These are phyloP conservation scores for Penelope pileata DNA, from an alignment of 2,113 vertebrate genomes.

Conservation along the genomic window DNA sequence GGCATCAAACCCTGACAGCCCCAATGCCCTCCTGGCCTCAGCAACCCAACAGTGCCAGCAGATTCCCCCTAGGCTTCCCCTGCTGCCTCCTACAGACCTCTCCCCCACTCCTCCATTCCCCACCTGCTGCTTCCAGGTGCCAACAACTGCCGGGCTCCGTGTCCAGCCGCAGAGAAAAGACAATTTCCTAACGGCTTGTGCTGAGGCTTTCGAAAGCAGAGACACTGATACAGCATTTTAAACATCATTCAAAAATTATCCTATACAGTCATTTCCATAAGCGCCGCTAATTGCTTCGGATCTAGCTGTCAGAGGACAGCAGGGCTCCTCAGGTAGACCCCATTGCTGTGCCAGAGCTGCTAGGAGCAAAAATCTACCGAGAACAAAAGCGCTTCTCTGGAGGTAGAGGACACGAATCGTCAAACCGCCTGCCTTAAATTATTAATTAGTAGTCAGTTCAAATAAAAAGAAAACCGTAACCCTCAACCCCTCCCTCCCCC, in stretches of 20 bases:
- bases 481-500: background rate
- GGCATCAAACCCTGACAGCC: no score
- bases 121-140: background rate
- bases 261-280: background rate
- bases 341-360: background rate
- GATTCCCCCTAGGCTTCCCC: background rate
- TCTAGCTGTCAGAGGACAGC: background rate
- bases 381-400: slow-evolving; percentile 26
- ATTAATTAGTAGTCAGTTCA: slow-evolving; percentile 38
- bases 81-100: background rate
- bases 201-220: background rate
- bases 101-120: background rate
- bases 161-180: background rate
- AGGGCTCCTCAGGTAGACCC: background rate
- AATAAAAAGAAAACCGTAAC: background rate
- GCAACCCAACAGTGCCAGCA: no score
- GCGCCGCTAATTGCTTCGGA: background rate
- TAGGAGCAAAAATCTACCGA: background rate
- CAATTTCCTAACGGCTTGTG: background rate
- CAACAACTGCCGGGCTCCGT: rapidly evolving
- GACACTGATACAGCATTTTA: rapidly evolving
- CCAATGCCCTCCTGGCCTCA: no score
- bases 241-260: background rate
- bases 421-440: background rate
- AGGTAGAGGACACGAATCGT: background rate